Percentiles rank a stretch among this genome's conserved stretches.
These are phyloP conservation scores for Stichopus horrens DNA, from an alignment of 53 echinoderm and acorn worm genomes.

Conservation along the genomic window DNA sequence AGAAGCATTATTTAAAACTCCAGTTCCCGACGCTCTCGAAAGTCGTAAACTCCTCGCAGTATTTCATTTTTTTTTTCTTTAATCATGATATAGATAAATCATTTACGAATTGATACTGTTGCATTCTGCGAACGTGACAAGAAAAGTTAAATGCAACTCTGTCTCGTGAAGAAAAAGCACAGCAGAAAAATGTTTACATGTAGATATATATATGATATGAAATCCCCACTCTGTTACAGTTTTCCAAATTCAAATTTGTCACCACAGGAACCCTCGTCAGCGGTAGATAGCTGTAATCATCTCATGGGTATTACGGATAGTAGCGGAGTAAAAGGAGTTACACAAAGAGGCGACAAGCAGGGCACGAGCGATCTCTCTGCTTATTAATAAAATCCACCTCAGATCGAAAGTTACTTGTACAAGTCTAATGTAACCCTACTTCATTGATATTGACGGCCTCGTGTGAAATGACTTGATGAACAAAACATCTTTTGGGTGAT, in stretches of 20 bases:
- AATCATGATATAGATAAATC: too few relatives aligned
- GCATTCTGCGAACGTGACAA: too few relatives aligned
- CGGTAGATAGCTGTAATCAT: neutral
- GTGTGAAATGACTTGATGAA: conserved; percentile 34
- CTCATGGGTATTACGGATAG: neutral
- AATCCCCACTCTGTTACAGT: neutral
- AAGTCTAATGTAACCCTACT: neutral
- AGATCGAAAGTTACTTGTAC: conserved; percentile 35
- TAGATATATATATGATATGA: too few relatives aligned
- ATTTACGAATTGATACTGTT: too few relatives aligned
- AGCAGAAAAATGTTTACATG: too few relatives aligned
- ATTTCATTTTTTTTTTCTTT: too few relatives aligned
- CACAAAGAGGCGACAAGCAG: neutral
- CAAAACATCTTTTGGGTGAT: conserved; percentile 22
- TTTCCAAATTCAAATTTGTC: neutral
- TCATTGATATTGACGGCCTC: conserved; percentile 34
- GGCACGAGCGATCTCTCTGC: neutral
- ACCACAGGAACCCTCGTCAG: neutral
- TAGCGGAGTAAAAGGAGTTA: neutral
- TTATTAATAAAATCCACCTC: conserved; percentile 11
- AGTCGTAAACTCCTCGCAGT: too few relatives aligned
- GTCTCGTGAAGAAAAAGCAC: too few relatives aligned
- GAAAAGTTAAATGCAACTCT: too few relatives aligned
- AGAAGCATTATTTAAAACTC: too few relatives aligned
- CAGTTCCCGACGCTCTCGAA: too few relatives aligned